A percentile compares a stretch with the other conserved stretches of the same genome.
Conservation (phyloP, 2,888 invertebrate genomes). For the Lymantria dispar region DNA sequence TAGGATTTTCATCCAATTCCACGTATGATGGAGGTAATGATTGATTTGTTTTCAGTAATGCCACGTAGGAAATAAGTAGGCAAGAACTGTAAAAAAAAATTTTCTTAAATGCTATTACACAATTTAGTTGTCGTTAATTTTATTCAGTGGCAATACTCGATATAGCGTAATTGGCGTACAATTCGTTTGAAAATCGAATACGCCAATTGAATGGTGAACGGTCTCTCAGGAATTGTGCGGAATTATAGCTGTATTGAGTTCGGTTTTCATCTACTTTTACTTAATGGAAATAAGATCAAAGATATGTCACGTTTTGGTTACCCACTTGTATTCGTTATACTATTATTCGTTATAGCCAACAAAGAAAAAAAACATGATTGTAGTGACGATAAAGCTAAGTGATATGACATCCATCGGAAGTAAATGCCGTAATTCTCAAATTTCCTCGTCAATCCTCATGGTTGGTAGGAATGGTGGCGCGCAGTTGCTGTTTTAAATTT, state of each 20-base stretch:
- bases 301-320: neutral
- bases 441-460: no score
- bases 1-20: no score
- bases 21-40: no score
- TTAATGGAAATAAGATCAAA: neutral
- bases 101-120: no score
- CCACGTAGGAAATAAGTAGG: no score
- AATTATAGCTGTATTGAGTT: constrained; percentile 29
- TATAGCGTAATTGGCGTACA: constrained; percentile 24
- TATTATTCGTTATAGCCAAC: neutral
- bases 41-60: no score
- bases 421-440: no score
- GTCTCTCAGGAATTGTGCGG: constrained; percentile 28
- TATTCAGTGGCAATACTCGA: constrained; percentile 14
- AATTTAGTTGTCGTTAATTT: constrained; percentile 12
- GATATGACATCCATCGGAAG: no score
- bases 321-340: neutral
- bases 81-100: no score
- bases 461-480: no score
- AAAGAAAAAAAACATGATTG: neutral
- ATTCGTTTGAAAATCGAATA: constrained; percentile 22
- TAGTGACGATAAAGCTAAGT: no score
- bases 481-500: no score
- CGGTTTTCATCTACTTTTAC: constrained; percentile 44
- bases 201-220: constrained; percentile 48